Conservation (phyloP, 2,797 vertebrate genomes). For the Brachyrhaphis roseni region DNA sequence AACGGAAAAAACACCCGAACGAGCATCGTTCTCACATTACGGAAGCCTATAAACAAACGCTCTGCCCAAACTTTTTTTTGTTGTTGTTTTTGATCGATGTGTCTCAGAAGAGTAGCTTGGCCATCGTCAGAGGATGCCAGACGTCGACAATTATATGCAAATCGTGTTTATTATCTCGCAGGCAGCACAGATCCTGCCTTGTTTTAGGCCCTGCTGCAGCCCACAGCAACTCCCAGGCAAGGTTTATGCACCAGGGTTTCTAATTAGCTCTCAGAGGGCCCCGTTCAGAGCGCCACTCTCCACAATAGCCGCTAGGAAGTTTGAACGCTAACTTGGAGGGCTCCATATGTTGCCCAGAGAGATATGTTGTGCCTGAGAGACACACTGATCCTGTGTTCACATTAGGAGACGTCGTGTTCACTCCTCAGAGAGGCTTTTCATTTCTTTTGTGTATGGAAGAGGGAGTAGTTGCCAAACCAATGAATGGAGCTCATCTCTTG, state of each 20-base stretch:
- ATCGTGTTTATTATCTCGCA: constrained; percentile 83
- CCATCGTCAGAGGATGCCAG: constrained; percentile 70
- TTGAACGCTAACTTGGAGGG: constrained; percentile 76
- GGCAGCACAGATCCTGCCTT: constrained; percentile 78
- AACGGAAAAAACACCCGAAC: constrained; percentile 42
- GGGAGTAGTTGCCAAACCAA: constrained; percentile 38
- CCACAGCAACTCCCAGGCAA: constrained; percentile 81
- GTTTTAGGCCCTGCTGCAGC: constrained; percentile 71
- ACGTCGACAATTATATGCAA: constrained; percentile 83
- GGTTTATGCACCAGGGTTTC: constrained; percentile 81
- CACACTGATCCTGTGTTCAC: constrained; percentile 59
- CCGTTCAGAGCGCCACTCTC: constrained; percentile 74
- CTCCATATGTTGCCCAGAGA: constrained; percentile 86
- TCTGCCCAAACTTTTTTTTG: constrained; percentile 46
- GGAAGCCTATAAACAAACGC: constrained; percentile 54
- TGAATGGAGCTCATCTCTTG: constrained; percentile 51
- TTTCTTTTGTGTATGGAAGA: constrained; percentile 36
- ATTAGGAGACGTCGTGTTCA: constrained; percentile 58
- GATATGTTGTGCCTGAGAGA: constrained; percentile 75
- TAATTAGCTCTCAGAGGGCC: constrained; percentile 87
- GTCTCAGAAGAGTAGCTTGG: constrained; percentile 64
- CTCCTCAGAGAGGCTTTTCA: constrained; percentile 50
- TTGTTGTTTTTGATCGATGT: constrained; percentile 61
- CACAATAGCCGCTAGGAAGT: constrained; percentile 81
- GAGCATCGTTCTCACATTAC: constrained; percentile 41